A percentile compares a stretch with the other conserved stretches of the same genome.
These are phyloP conservation scores for Drosophila pseudotalamancana DNA, from an alignment of 2,888 invertebrate species.

Conservation along the genomic window DNA sequence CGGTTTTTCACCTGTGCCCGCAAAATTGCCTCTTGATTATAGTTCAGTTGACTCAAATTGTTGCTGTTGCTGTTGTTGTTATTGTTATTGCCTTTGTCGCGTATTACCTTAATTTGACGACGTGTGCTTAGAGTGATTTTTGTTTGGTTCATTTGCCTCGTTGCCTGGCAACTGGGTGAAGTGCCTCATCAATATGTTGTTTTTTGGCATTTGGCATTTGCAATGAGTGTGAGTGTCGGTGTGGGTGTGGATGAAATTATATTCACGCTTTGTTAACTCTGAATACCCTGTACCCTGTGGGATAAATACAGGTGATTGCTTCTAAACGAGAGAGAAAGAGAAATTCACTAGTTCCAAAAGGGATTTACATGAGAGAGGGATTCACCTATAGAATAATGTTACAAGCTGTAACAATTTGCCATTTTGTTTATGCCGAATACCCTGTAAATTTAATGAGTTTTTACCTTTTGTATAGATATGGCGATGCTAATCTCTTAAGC, in stretches of 20 bases:
- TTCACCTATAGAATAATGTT: too few species aligned
- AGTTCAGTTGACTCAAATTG: slow-evolving; percentile 23
- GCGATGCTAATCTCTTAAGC: too few species aligned
- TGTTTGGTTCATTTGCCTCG: slow-evolving; percentile 13
- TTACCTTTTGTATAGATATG: too few species aligned
- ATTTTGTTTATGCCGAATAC: too few species aligned
- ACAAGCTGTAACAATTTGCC: too few species aligned
- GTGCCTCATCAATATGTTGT: slow-evolving; percentile 59
- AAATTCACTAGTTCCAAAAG: too few species aligned
- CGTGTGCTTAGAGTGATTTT: slow-evolving; percentile 39
- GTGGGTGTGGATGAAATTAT: not conserved
- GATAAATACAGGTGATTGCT: too few species aligned
- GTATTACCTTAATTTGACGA: slow-evolving; percentile 42
- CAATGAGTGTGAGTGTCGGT: too few species aligned
- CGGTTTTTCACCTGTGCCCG: slow-evolving; percentile 44
- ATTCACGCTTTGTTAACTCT: not conserved
- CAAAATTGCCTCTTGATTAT: slow-evolving; percentile 50
- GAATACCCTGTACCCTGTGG: not conserved
- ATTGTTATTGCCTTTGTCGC: slow-evolving; percentile 22
- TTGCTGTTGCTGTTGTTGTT: slow-evolving; percentile 1
- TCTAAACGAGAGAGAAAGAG: too few species aligned
- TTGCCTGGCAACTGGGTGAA: slow-evolving; percentile 14
- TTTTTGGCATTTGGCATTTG: slow-evolving; percentile 33
- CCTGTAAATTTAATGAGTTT: too few species aligned
- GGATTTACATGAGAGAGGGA: too few species aligned